These are phyloP conservation scores for Oncorhynchus mykiss DNA, from an alignment of 2,113 vertebrate species.

Conservation along the genomic window DNA sequence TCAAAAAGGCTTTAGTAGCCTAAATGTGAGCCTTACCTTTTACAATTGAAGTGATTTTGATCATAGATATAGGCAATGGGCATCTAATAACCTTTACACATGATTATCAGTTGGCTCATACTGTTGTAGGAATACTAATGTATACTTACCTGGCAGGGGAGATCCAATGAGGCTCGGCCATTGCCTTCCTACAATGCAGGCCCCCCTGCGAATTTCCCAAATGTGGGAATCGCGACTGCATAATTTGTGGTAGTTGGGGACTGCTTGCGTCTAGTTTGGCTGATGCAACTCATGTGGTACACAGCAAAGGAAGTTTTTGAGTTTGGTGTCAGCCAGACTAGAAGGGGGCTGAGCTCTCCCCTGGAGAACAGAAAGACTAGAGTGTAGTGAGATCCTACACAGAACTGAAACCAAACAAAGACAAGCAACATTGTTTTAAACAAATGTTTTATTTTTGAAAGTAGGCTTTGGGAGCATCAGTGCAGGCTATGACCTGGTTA, in stretches of 20 bases:
- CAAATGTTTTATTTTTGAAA: conserved; percentile 69
- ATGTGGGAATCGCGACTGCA: too few species aligned
- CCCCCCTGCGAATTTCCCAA: too few species aligned
- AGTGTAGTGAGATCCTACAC: too few species aligned
- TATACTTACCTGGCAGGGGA: background rate
- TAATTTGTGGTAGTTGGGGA: too few species aligned
- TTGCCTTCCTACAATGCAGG: too few species aligned
- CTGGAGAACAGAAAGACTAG: too few species aligned
- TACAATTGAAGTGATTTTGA: background rate
- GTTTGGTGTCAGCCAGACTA: too few species aligned
- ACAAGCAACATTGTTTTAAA: conserved; percentile 27
- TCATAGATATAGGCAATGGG: background rate
- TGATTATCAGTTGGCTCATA: background rate
- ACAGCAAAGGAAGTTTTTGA: too few species aligned
- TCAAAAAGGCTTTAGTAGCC: background rate
- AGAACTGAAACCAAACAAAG: background rate
- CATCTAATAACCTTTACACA: background rate
- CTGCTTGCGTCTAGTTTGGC: too few species aligned
- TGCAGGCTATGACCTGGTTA: conserved; percentile 68
- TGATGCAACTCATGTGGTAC: too few species aligned
- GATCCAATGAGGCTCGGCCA: too few species aligned
- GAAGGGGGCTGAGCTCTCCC: too few species aligned
- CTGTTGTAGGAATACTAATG: background rate
- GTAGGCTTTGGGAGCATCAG: conserved; percentile 69
- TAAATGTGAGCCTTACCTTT: background rate